Evolutionary conservation across 1,140 invertebrate species (phyloP).

Genomic region (Drosophila tani): DNA sequence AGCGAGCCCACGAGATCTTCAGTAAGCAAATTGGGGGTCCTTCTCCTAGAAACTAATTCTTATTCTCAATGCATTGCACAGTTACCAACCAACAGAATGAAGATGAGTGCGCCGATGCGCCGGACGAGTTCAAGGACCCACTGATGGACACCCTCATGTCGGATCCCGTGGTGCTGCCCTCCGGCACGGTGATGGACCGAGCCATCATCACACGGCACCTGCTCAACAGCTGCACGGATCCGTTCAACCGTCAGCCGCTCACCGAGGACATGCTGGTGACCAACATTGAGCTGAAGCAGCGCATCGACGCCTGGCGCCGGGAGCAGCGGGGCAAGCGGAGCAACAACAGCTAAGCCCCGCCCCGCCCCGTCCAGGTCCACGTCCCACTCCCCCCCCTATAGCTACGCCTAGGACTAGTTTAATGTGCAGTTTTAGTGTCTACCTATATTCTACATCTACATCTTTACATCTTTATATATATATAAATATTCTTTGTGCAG

Average conservation of each 20-base stretch:
- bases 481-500: slow-evolving; percentile 37
- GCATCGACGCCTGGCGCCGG: slow-evolving; percentile 92
- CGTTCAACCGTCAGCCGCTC: slow-evolving; percentile 97
- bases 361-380: background rate
- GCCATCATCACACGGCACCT: slow-evolving; percentile 97
- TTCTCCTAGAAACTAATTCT: background rate
- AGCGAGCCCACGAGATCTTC: slow-evolving; percentile 91
- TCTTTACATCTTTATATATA: slow-evolving; percentile 45
- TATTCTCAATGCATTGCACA: slow-evolving; percentile 82
- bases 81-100: slow-evolving; percentile 94
- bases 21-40: slow-evolving; percentile 67
- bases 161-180: slow-evolving; percentile 97
- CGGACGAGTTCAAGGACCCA: slow-evolving; percentile 98
- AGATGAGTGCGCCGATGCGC: slow-evolving; percentile 97
- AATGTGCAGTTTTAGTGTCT: slow-evolving; percentile 79
- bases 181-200: slow-evolving; percentile 97
- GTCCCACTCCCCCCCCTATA: background rate
- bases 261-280: slow-evolving; percentile 93
- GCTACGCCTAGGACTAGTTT: slow-evolving; percentile 64
- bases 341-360: slow-evolving; percentile 68
- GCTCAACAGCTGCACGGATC: slow-evolving; percentile 98
- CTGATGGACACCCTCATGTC: slow-evolving; percentile 99
- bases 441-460: slow-evolving; percentile 50
- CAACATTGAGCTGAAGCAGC: slow-evolving; percentile 91
- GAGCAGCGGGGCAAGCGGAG: slow-evolving; percentile 87